phyloP scores from a whole-genome alignment of 2,113 vertebrate species.

The Apodemus sylvaticus region DNA sequence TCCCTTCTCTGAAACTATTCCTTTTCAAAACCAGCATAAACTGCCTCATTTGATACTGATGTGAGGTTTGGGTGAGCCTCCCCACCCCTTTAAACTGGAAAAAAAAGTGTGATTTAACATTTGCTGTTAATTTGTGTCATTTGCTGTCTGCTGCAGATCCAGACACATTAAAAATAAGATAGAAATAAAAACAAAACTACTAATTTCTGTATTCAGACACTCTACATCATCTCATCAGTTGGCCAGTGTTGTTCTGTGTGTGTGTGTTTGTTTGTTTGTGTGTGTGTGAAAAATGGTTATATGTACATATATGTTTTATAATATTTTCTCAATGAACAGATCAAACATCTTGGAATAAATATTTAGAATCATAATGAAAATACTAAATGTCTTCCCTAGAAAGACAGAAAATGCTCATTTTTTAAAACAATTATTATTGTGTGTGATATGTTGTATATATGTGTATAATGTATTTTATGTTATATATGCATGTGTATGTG shows the following conservation, averaged over 20 bases:
- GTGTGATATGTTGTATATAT: neutral
- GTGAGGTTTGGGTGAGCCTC: conserved; percentile 69
- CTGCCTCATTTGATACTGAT: conserved; percentile 82
- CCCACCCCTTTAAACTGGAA: conserved; percentile 67
- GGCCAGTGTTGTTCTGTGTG: conserved; percentile 55
- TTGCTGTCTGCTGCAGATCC: conserved; percentile 82
- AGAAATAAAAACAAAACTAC: conserved; percentile 53
- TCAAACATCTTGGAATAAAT: conserved; percentile 66
- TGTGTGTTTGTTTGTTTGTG: conserved; percentile 67
- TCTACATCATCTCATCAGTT: conserved; percentile 84
- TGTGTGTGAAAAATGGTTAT: conserved; percentile 48
- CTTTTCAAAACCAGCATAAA: conserved; percentile 84
- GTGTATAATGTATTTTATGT: neutral
- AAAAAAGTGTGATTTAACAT: conserved; percentile 85
- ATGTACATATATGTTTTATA: conserved; percentile 56
- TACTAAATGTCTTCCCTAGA: neutral
- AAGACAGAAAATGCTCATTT: neutral
- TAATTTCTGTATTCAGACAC: conserved; percentile 71
- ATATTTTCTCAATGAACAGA: conserved; percentile 77
- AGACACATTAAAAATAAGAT: conserved; percentile 81
- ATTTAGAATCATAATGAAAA: conserved; percentile 10
- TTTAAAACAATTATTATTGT: neutral
- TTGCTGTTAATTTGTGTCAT: too few species aligned
- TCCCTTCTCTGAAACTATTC: conserved; percentile 85
- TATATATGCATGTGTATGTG: neutral